Evolutionary conservation across 2,797 vertebrate species (phyloP).

Genomic region (Onychomys torridus): DNA sequence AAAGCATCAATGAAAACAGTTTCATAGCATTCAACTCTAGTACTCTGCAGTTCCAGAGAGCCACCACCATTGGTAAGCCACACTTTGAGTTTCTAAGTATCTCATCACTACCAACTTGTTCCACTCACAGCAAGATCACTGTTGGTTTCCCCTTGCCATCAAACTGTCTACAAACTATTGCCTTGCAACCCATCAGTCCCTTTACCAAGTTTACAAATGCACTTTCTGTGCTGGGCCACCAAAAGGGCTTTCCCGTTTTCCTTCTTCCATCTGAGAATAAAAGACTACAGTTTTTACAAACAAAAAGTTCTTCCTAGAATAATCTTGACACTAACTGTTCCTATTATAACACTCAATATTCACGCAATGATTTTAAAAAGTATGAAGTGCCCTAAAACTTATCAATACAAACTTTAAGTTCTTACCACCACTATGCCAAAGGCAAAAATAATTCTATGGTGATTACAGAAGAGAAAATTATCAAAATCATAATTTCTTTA

Average conservation of each 20-base stretch:
- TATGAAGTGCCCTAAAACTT: conserved; percentile 52
- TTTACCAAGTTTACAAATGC: not conserved
- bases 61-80: not conserved
- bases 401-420: conserved; percentile 15
- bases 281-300: not conserved
- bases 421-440: not conserved
- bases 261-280: conserved; percentile 38
- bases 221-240: not conserved
- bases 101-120: conserved; percentile 30
- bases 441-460: conserved; percentile 21
- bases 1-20: not conserved
- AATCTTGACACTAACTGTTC: not conserved
- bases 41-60: not conserved
- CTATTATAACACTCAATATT: conserved; percentile 55
- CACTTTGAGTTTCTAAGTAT: conserved; percentile 20
- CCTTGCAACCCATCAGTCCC: not conserved
- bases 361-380: not conserved
- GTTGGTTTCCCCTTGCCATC: not conserved
- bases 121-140: not conserved
- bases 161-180: conserved; percentile 1
- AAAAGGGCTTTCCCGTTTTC: not conserved
- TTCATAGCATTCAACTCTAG: conserved; percentile 21
- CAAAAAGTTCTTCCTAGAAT: conserved; percentile 24
- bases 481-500: conserved; percentile 19
- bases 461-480: conserved; percentile 34